Evolutionary conservation across 2,797 vertebrate genomes (phyloP).

Genomic region (Ispidina picta): DNA sequence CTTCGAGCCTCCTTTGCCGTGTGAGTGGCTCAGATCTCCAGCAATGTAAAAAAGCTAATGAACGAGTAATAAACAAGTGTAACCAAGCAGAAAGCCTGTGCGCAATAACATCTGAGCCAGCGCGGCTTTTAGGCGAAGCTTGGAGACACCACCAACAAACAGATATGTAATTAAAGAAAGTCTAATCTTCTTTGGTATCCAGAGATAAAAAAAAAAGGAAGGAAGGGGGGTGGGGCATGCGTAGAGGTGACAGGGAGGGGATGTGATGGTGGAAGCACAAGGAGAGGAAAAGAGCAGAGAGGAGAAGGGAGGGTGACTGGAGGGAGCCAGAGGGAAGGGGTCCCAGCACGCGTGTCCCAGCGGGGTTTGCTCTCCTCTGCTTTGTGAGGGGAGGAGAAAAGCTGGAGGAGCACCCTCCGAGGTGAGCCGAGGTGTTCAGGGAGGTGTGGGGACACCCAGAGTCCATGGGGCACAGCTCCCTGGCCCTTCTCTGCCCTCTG

Average conservation of each 20-base stretch:
- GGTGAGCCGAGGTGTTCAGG: accelerated
- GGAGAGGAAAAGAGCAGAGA: not conserved
- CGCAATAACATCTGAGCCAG: conserved; percentile 59
- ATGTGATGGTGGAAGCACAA: not conserved
- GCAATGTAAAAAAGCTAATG: conserved; percentile 70
- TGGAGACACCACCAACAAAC: not conserved
- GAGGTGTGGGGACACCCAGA: not conserved
- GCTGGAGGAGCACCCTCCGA: not conserved
- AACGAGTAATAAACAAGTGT: conserved; percentile 69
- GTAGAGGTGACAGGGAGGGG: not conserved
- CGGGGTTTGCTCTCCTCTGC: not conserved
- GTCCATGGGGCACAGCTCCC: not conserved
- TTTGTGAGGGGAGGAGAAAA: not conserved
- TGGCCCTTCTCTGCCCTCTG: accelerated
- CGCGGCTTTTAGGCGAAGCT: not conserved
- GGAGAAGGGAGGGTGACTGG: not conserved
- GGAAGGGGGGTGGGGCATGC: not conserved
- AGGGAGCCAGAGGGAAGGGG: accelerated
- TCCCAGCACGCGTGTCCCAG: not conserved
- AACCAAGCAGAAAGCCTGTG: conserved; percentile 71
- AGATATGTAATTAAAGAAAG: not conserved
- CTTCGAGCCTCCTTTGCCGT: conserved; percentile 45
- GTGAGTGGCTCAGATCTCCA: conserved; percentile 69
- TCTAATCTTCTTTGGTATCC: conserved; percentile 48
- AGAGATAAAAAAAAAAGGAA: not conserved